Evolutionary conservation across 2,113 vertebrate genomes (phyloP).

Genomic region (Psilopogon haemacephalus): DNA sequence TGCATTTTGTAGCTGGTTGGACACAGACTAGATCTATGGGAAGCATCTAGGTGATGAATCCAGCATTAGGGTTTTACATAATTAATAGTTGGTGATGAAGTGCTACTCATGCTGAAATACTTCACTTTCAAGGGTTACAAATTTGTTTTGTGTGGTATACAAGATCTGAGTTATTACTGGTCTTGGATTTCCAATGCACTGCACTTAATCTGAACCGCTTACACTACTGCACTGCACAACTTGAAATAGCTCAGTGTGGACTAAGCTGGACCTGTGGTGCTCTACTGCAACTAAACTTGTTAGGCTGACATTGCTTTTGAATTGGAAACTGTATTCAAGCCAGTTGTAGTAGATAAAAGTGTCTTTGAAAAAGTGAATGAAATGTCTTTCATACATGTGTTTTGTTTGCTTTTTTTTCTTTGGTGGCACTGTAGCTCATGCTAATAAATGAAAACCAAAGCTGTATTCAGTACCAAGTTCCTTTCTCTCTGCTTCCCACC

Average conservation of each 20-base stretch:
- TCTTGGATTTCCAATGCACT: neutral
- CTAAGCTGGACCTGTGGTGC: neutral
- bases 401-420: neutral
- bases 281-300: neutral
- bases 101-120: neutral
- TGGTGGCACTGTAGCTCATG: neutral
- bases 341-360: neutral
- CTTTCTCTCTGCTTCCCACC: neutral
- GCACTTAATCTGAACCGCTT: neutral
- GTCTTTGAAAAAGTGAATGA: neutral
- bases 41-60: neutral
- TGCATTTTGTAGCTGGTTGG: neutral
- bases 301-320: neutral
- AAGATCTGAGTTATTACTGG: neutral
- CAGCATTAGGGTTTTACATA: fast-evolving
- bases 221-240: neutral
- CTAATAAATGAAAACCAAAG: neutral
- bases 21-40: neutral
- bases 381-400: neutral
- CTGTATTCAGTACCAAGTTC: neutral
- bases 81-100: neutral
- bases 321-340: neutral
- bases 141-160: neutral
- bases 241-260: neutral
- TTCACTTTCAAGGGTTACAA: neutral